phyloP scores from a whole-genome alignment of 2,113 vertebrate genomes.

The Riparia riparia region DNA sequence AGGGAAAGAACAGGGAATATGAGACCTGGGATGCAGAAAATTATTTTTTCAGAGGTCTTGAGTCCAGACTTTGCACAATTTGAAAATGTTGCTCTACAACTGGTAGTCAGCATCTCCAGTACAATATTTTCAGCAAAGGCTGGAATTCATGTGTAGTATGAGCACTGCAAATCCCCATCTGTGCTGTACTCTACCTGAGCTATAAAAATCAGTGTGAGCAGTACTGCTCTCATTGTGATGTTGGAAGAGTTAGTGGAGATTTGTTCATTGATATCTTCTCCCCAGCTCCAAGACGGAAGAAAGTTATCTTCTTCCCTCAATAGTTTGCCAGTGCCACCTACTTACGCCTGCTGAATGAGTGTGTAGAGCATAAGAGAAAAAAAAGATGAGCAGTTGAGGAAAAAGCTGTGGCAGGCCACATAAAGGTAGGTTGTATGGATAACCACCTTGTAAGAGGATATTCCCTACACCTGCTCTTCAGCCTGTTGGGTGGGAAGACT shows the following conservation, averaged over 20 bases:
- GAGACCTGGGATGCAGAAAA: neutral
- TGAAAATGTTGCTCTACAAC: neutral
- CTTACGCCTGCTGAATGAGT: neutral
- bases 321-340: neutral
- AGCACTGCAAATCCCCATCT: neutral
- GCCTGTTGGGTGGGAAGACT: neutral
- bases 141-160: rapidly evolving
- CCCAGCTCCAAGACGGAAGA: rapidly evolving
- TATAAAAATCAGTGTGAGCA: neutral
- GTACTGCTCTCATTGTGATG: rapidly evolving
- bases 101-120: neutral
- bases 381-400: neutral
- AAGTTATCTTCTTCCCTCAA: neutral
- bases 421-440: neutral
- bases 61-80: neutral
- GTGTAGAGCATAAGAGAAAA: neutral
- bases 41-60: neutral
- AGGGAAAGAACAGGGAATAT: neutral
- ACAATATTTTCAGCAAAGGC: neutral
- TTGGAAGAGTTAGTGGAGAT: neutral
- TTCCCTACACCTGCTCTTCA: neutral
- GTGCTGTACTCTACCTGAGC: rapidly evolving
- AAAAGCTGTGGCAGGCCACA: neutral
- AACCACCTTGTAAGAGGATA: neutral
- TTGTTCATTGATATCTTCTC: neutral